Conservation (phyloP, 2,888 invertebrate genomes). For the Caradrina clavipalpis region DNA sequence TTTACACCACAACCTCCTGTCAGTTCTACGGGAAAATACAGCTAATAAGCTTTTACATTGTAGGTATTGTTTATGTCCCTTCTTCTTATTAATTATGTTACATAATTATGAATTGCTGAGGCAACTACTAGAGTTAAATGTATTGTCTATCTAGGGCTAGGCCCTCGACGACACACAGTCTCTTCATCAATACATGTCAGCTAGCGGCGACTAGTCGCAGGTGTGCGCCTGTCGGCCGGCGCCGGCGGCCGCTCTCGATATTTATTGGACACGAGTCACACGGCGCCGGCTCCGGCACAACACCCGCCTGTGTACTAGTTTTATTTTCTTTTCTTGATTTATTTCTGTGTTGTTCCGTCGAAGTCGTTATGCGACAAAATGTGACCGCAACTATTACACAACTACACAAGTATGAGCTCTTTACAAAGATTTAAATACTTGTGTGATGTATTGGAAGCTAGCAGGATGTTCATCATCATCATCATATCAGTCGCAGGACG, state of each 20-base stretch:
- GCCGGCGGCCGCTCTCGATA: not conserved
- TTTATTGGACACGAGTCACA: conserved; percentile 31
- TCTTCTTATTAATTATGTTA: too few relatives aligned
- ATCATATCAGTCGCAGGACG: too few relatives aligned
- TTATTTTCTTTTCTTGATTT: conserved; percentile 4
- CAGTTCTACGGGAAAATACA: too few relatives aligned
- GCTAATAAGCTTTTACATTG: too few relatives aligned
- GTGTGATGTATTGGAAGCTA: too few relatives aligned
- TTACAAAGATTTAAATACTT: not conserved
- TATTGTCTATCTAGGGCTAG: not conserved
- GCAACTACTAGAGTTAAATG: too few relatives aligned
- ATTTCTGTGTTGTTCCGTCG: conserved; percentile 3
- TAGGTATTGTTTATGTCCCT: too few relatives aligned
- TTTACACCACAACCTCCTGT: too few relatives aligned
- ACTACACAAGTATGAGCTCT: not conserved
- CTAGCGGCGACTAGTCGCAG: not conserved
- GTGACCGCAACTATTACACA: not conserved
- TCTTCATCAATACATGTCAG: not conserved
- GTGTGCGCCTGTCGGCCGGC: not conserved
- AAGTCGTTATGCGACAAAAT: not conserved
- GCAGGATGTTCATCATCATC: too few relatives aligned
- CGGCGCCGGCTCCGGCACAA: not conserved
- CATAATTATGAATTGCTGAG: too few relatives aligned
- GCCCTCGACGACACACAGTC: not conserved
- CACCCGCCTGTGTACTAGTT: conserved; percentile 18